These are phyloP conservation scores for Scarus forsteni DNA, from an alignment of 2,797 vertebrate genomes.

Conservation along the genomic window DNA sequence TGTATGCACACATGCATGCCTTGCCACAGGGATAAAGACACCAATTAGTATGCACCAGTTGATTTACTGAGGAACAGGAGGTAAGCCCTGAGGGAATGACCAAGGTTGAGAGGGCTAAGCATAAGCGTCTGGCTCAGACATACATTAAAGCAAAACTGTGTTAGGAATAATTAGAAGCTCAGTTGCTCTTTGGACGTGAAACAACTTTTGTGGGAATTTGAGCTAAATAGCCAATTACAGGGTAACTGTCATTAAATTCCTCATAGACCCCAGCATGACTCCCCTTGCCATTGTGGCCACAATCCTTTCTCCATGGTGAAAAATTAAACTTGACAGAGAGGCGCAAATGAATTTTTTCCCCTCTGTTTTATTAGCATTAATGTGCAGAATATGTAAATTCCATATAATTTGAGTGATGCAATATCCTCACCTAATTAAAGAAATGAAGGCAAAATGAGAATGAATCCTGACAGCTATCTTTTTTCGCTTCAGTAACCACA, in stretches of 20 bases:
- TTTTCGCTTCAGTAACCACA: constrained; percentile 1
- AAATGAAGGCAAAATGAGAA: constrained; percentile 18
- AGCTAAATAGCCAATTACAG: constrained; percentile 47
- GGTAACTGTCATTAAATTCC: constrained; percentile 17
- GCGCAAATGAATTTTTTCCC: background rate
- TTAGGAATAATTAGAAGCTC: constrained; percentile 39
- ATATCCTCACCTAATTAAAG: background rate
- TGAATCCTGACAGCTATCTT: constrained; percentile 3
- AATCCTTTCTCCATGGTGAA: constrained; percentile 1
- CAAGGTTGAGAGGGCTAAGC: constrained; percentile 38
- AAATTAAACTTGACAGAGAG: background rate
- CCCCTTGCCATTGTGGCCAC: background rate
- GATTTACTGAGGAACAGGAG: constrained; percentile 51
- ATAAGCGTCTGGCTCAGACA: constrained; percentile 1
- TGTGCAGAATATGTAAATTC: constrained; percentile 32
- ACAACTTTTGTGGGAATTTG: constrained; percentile 33
- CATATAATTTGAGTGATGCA: background rate
- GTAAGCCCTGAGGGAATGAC: constrained; percentile 47
- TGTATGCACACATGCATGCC: background rate
- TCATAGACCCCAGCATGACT: background rate
- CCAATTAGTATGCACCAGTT: constrained; percentile 72
- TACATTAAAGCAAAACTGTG: constrained; percentile 2
- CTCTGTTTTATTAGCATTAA: background rate
- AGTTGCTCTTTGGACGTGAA: constrained; percentile 15
- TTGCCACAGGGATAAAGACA: constrained; percentile 59